Evolutionary conservation across 2,888 invertebrate species (phyloP).

Genomic region (Diadegma fenestrale): DNA sequence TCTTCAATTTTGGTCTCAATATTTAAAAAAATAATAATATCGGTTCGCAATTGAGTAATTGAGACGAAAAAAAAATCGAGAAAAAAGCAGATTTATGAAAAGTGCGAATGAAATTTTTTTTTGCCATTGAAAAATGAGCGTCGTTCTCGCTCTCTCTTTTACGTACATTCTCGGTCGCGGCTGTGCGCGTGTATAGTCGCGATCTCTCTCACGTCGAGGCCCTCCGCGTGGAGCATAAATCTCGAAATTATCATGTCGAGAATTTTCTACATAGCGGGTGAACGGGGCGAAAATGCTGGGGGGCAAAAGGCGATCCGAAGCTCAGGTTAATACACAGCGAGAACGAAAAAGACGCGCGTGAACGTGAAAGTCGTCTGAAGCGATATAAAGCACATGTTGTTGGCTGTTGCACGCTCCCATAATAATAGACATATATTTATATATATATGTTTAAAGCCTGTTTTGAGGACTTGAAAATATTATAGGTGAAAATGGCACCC

Average conservation of each 20-base stretch:
- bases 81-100: neutral
- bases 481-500: too few species aligned
- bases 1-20: too few species aligned
- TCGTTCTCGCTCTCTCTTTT: conserved; percentile 40
- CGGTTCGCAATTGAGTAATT: neutral
- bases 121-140: conserved; percentile 67
- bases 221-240: conserved; percentile 73
- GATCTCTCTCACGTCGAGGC: conserved; percentile 16
- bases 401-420: neutral
- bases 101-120: conserved; percentile 39
- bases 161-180: neutral
- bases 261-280: conserved; percentile 74
- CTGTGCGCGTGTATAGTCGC: conserved; percentile 34
- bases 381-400: conserved; percentile 46
- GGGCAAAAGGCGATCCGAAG: conserved; percentile 57
- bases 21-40: too few species aligned
- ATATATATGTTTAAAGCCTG: too few species aligned
- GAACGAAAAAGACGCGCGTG: conserved; percentile 52
- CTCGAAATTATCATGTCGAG: conserved; percentile 77
- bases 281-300: conserved; percentile 67
- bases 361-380: conserved; percentile 73
- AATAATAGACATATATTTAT: conserved; percentile 14
- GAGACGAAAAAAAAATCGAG: neutral
- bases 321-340: neutral
- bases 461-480: too few species aligned